A percentile compares a stretch with the other conserved stretches of the same genome.
Evolutionary conservation across 2,888 invertebrate species (phyloP).

Genomic region (Synergus umbraculus): DNA sequence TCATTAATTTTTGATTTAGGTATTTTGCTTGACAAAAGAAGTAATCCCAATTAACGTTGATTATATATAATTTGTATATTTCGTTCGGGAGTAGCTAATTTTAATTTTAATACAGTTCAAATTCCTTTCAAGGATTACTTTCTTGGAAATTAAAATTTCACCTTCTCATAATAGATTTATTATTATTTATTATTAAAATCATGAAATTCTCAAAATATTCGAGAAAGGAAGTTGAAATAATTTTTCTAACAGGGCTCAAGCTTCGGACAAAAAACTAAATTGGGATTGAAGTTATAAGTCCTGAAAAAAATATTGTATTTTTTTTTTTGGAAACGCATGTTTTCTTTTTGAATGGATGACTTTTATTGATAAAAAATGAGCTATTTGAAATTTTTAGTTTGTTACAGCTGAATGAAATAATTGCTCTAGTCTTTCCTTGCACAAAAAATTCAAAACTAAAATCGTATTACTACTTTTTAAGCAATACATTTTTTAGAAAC

Average conservation of each 20-base stretch:
- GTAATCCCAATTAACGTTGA: slow-evolving; percentile 35
- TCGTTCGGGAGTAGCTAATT: slow-evolving; percentile 6
- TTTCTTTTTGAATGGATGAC: neutral
- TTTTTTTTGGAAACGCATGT: neutral
- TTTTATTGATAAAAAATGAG: neutral
- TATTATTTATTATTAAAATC: neutral
- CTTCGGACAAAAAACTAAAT: neutral
- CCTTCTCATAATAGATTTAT: neutral
- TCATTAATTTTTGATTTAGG: slow-evolving; percentile 43
- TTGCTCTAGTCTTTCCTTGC: too few species aligned
- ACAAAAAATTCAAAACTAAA: neutral
- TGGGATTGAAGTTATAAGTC: neutral
- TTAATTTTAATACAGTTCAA: neutral
- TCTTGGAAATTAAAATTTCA: neutral
- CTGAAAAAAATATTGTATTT: neutral
- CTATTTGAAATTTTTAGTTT: neutral
- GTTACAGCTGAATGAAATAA: neutral
- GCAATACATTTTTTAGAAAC: neutral
- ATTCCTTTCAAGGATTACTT: neutral
- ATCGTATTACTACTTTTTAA: neutral
- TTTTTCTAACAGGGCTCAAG: slow-evolving; percentile 14
- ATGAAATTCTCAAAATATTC: neutral
- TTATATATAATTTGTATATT: neutral
- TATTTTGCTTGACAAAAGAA: slow-evolving; percentile 21
- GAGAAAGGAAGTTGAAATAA: slow-evolving; percentile 6